Evolutionary conservation across 2,113 vertebrate genomes (phyloP).

Genomic region (Syngnathus floridae): DNA sequence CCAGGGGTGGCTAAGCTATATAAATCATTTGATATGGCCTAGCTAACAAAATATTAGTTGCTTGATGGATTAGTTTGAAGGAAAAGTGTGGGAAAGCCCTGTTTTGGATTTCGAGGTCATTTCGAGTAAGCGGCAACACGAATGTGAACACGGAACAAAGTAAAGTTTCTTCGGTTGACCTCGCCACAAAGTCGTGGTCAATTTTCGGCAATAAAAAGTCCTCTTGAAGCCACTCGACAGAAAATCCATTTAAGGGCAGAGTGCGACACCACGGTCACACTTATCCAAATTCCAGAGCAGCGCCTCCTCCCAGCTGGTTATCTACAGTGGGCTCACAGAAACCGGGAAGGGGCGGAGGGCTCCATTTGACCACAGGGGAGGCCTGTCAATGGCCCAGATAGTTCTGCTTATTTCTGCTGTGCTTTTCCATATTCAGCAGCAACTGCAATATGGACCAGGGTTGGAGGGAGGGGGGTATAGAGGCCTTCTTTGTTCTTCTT

Average conservation of each 20-base stretch:
- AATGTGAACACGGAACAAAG: not conserved
- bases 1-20: not conserved
- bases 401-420: constrained; percentile 70
- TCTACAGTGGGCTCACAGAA: constrained; percentile 41
- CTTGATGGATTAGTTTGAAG: not conserved
- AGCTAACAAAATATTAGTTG: not conserved
- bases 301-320: constrained; percentile 54
- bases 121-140: not conserved
- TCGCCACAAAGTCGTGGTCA: not conserved
- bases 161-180: constrained; percentile 7
- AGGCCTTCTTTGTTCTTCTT: constrained; percentile 53
- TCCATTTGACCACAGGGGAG: constrained; percentile 69
- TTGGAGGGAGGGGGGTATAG: constrained; percentile 6
- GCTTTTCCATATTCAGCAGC: constrained; percentile 70
- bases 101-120: not conserved
- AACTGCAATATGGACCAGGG: constrained; percentile 46
- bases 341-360: constrained; percentile 5
- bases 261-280: constrained; percentile 25
- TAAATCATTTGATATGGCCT: not conserved
- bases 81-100: not conserved
- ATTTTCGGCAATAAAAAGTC: constrained; percentile 1
- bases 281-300: constrained; percentile 27
- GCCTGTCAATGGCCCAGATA: constrained; percentile 74
- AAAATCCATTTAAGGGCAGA: constrained; percentile 30
- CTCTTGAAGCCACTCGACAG: constrained; percentile 2